A percentile compares a stretch with the other conserved stretches of the same genome.
Evolutionary conservation across 2,113 vertebrate genomes (phyloP).

Genomic region (Crotalus tigris): DNA sequence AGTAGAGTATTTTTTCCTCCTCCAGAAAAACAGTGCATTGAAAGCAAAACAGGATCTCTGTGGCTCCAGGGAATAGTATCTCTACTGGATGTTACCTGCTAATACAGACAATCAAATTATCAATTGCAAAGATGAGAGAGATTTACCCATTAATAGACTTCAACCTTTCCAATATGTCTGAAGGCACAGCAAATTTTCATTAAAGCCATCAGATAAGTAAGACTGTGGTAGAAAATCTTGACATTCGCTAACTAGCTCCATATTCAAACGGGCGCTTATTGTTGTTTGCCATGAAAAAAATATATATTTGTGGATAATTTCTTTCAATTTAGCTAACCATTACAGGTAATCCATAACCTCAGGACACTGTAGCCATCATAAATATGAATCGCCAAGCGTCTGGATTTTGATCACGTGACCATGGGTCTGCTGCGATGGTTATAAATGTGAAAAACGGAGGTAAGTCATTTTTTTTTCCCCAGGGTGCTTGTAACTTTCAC

Average conservation of each 20-base stretch:
- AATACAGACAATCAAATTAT: neutral
- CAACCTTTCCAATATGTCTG: neutral
- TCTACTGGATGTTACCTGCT: neutral
- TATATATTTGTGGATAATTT: neutral
- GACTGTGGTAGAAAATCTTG: neutral
- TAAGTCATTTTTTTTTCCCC: no score
- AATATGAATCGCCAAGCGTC: no score
- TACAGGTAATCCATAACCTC: neutral
- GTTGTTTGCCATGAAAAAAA: neutral
- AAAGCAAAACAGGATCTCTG: neutral
- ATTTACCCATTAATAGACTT: neutral
- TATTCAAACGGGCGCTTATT: neutral
- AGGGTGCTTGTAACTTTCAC: no score
- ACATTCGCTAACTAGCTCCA: neutral
- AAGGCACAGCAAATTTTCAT: neutral
- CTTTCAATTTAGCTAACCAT: neutral
- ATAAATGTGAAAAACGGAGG: no score
- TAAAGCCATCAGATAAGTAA: neutral
- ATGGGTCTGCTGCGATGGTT: no score
- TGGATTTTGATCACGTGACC: no score
- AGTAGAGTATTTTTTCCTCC: neutral
- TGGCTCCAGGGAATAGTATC: neutral
- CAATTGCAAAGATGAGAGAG: neutral
- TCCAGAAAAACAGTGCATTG: neutral
- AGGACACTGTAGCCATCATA: no score